Evolutionary conservation across 2,888 invertebrate genomes (phyloP).

Genomic region (Bedellia somnulentella): DNA sequence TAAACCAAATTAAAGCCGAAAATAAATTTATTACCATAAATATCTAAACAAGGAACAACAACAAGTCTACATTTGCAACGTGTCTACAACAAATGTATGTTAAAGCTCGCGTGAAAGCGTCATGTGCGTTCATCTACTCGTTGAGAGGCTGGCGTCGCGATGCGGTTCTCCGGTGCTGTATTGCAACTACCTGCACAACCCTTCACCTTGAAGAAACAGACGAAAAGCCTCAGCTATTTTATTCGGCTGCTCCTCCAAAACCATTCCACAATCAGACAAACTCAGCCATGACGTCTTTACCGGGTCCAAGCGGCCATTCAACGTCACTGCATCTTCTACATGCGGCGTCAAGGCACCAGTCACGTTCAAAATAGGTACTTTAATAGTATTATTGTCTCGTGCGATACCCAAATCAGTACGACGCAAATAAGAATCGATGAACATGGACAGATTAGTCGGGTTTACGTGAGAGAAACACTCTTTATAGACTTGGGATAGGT

Average conservation of each 20-base stretch:
- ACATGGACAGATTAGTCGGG: slow-evolving; percentile 90
- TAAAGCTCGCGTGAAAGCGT: slow-evolving; percentile 58
- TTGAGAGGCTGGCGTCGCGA: slow-evolving; percentile 19
- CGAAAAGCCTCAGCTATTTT: slow-evolving; percentile 97
- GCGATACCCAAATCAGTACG: slow-evolving; percentile 88
- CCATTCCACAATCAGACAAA: slow-evolving; percentile 98
- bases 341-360: slow-evolving; percentile 94
- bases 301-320: slow-evolving; percentile 95
- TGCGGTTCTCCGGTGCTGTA: slow-evolving; percentile 20
- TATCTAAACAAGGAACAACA: slow-evolving; percentile 48
- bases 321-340: slow-evolving; percentile 94
- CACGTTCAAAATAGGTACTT: slow-evolving; percentile 89
- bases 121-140: slow-evolving; percentile 39
- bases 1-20: too few species aligned
- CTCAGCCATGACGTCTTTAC: slow-evolving; percentile 98
- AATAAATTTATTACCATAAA: slow-evolving; percentile 39
- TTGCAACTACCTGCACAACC: slow-evolving; percentile 78
- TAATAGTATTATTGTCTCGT: slow-evolving; percentile 63
- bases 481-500: slow-evolving; percentile 90
- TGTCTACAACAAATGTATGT: slow-evolving; percentile 44
- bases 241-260: slow-evolving; percentile 95
- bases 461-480: slow-evolving; percentile 94
- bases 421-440: slow-evolving; percentile 92
- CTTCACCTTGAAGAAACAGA: slow-evolving; percentile 97
- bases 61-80: slow-evolving; percentile 40